Evolutionary conservation across 2,113 vertebrate species (phyloP).

Genomic region (Paradisaea rubra): DNA sequence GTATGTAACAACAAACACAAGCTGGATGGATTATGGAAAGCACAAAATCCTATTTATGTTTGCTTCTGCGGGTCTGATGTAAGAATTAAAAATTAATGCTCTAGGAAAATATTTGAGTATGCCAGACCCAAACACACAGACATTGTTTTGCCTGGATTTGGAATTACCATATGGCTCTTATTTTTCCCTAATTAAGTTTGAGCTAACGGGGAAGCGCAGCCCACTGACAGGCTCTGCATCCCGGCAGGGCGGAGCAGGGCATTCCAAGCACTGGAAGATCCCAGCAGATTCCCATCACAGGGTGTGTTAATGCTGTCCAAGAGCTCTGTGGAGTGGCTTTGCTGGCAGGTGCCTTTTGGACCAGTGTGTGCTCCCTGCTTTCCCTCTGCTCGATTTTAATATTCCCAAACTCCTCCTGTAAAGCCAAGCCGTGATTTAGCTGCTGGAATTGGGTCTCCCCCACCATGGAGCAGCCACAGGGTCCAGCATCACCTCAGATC

Average conservation of each 20-base stretch:
- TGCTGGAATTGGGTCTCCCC: not conserved
- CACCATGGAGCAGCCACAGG: not conserved
- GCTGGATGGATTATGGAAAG: slow-evolving; percentile 11
- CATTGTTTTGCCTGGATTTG: slow-evolving; percentile 9
- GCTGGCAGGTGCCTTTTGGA: not conserved
- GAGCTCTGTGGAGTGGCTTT: not conserved
- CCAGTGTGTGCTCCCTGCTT: not conserved
- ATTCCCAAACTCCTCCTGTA: not conserved
- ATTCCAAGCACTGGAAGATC: not conserved
- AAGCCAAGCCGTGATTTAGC: not conserved
- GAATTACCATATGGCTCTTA: not conserved
- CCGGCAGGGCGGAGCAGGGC: not conserved
- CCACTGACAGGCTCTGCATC: not conserved
- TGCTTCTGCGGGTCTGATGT: not conserved
- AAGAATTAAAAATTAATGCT: slow-evolving; percentile 40
- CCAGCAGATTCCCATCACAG: not conserved
- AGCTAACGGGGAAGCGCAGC: not conserved
- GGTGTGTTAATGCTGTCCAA: not conserved
- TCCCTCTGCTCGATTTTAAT: not conserved
- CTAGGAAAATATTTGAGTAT: slow-evolving; percentile 13
- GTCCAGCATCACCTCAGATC: not conserved
- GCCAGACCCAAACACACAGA: not conserved
- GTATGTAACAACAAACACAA: slow-evolving; percentile 40
- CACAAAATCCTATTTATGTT: slow-evolving; percentile 28
- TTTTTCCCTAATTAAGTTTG: not conserved